Percentiles rank a stretch among this genome's conserved stretches.
Conservation (phyloP, 2,888 invertebrate species). For the Diplazon laetatorius region DNA sequence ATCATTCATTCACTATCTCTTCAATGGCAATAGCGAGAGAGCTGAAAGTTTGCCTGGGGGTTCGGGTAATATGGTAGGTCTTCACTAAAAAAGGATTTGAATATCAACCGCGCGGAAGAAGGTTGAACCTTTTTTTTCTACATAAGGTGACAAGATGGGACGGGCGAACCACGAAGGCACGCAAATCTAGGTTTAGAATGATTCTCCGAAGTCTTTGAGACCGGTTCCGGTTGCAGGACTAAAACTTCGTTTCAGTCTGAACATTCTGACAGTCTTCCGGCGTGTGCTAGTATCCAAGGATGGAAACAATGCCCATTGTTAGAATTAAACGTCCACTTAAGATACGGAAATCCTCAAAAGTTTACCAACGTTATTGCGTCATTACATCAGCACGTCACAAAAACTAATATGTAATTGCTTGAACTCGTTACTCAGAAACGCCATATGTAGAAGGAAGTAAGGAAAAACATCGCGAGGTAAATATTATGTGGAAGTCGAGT, state of each 20-base stretch:
- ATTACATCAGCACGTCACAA: slow-evolving; percentile 34
- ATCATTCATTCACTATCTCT: too few relatives aligned
- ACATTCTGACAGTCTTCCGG: background rate
- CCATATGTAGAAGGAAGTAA: background rate
- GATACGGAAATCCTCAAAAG: background rate
- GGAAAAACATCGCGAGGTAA: slow-evolving; percentile 6
- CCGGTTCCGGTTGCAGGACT: background rate
- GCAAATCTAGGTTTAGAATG: background rate
- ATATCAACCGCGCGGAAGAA: too few relatives aligned
- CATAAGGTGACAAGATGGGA: too few relatives aligned
- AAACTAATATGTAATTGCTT: slow-evolving; percentile 18
- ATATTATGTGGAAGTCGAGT: slow-evolving; percentile 2
- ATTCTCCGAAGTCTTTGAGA: background rate
- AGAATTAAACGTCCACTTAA: background rate
- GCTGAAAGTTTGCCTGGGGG: too few relatives aligned
- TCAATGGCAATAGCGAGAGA: too few relatives aligned
- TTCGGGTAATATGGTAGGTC: too few relatives aligned
- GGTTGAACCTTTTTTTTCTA: too few relatives aligned
- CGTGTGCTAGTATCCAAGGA: background rate
- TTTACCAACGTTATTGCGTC: slow-evolving; percentile 42
- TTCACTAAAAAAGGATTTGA: too few relatives aligned
- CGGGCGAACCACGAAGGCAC: too few relatives aligned
- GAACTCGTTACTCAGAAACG: background rate
- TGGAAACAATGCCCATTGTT: slow-evolving; percentile 49
- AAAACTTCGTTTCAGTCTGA: slow-evolving; percentile 11